Base-by-base conservation (phyloP, 2,888 invertebrate genomes). In the Agrotis exclamationis region DNA sequence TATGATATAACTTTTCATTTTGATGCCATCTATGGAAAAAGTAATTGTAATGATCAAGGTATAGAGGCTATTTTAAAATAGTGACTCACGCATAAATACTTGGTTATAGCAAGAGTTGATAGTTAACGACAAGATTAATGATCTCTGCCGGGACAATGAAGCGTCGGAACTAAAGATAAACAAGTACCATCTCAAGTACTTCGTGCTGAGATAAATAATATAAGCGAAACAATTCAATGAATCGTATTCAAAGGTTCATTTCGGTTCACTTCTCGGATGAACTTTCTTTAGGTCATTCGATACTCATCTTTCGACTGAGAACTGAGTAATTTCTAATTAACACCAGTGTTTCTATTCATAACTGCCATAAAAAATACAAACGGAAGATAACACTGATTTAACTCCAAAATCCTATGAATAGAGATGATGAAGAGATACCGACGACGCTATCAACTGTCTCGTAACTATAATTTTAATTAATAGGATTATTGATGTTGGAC, bases 161-260 rank as follows among this genome's bases (percentile, higher is more conserved):
- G 81, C 84, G 76, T 84, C 85, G 85, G 84, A 84, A 83, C 84
- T 82, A 78, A 81, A 89, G 86, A 91, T 89, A 89, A 86, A 82
- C 71, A 86, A 91, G 84, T 89, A 87, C 87, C 86, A 86, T 88
- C 83, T 80, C 74, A 76, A 83, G 85, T 81, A 83, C 86, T 87
- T 79, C 72, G 82, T 84, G 76, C 68, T 70, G 66, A 78, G 82
- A 85, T 88, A 86, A 76, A 86, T 85, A 85, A 87, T 73, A 76
- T 63, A 70, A 83, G 87, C 83, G 81, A 86, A 89, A 87, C 85
- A 85, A 80, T 85, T 76, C 67, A 77, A 79, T 82, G 82, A 82
- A 83, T 74, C 28, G 59, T 72, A 51, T 74, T 57, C 62, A 70
- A 79, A 76, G 44, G 48, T 78, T 79, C 70, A 63, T 48, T 58